phyloP scores from a whole-genome alignment of 2,888 invertebrate species.

The Nomada flava region DNA sequence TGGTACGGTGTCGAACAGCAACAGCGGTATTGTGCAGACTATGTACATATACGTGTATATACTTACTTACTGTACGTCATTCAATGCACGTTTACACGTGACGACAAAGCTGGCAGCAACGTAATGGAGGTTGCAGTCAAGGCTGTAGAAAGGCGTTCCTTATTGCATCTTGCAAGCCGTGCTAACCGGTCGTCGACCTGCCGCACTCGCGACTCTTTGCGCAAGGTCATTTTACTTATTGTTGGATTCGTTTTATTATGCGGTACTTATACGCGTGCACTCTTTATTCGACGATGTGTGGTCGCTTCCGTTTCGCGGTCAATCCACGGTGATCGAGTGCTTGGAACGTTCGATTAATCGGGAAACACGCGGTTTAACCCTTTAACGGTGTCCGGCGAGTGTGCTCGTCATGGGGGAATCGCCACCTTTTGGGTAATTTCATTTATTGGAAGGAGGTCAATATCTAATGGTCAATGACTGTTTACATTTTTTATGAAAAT shows the following conservation, averaged over 20 bases:
- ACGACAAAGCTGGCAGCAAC: conserved; percentile 42
- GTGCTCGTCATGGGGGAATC: no score
- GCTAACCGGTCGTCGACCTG: conserved; percentile 60
- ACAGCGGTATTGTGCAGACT: conserved; percentile 24
- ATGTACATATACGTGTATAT: neutral
- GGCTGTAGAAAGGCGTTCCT: conserved; percentile 76
- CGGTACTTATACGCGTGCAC: neutral
- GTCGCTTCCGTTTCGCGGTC: conserved; percentile 12
- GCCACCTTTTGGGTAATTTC: no score
- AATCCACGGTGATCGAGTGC: conserved; percentile 1
- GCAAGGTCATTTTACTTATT: conserved; percentile 67
- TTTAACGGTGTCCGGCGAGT: no score
- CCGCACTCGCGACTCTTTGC: conserved; percentile 40
- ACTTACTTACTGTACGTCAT: conserved; percentile 32
- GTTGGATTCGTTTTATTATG: conserved; percentile 44
- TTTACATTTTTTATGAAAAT: no score
- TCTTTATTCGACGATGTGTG: neutral
- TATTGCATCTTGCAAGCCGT: conserved; percentile 56
- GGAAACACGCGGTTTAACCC: neutral
- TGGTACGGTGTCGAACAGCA: conserved; percentile 15
- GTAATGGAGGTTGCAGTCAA: conserved; percentile 77
- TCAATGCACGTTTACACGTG: conserved; percentile 58
- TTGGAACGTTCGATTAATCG: neutral
- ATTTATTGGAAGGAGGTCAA: no score
- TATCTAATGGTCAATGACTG: no score